Percentiles rank a stretch among this genome's conserved stretches.
These are phyloP conservation scores for Drosophila subquinaria DNA, from an alignment of 2,888 invertebrate species.

Conservation along the genomic window DNA sequence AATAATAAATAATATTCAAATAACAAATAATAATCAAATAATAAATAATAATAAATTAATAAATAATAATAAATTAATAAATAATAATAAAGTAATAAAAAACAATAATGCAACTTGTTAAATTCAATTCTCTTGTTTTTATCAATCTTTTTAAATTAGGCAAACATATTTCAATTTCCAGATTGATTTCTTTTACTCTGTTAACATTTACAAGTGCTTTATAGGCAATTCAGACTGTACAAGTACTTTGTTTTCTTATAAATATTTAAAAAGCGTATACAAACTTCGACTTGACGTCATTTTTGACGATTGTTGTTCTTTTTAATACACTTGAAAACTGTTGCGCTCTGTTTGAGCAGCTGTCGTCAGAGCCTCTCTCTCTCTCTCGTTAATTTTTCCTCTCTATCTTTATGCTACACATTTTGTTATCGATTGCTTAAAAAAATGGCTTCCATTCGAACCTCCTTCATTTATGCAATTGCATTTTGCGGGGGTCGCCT, in stretches of 20 bases:
- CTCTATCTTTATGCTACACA: not conserved
- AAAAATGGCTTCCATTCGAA: conserved; percentile 43
- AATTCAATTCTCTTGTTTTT: too few species aligned
- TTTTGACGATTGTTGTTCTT: not conserved
- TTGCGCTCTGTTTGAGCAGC: conserved; percentile 24
- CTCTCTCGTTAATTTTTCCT: not conserved
- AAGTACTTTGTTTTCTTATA: not conserved
- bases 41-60: too few species aligned
- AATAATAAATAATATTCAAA: too few species aligned
- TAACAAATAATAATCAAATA: too few species aligned
- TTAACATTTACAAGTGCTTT: not conserved
- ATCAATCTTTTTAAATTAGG: too few species aligned
- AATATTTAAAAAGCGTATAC: not conserved
- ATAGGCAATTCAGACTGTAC: not conserved
- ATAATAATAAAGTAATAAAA: too few species aligned
- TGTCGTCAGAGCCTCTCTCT: conserved; percentile 1
- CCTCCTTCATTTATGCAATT: conserved; percentile 53
- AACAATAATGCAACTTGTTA: too few species aligned
- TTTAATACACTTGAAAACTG: conserved; percentile 10
- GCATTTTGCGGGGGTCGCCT: conserved; percentile 13
- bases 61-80: too few species aligned
- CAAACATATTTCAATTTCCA: not conserved
- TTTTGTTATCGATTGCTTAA: conserved; percentile 38
- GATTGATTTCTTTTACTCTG: not conserved
- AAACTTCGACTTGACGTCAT: not conserved